Conservation (phyloP, 2,797 vertebrate species). For the Urosaurus nigricauda region DNA sequence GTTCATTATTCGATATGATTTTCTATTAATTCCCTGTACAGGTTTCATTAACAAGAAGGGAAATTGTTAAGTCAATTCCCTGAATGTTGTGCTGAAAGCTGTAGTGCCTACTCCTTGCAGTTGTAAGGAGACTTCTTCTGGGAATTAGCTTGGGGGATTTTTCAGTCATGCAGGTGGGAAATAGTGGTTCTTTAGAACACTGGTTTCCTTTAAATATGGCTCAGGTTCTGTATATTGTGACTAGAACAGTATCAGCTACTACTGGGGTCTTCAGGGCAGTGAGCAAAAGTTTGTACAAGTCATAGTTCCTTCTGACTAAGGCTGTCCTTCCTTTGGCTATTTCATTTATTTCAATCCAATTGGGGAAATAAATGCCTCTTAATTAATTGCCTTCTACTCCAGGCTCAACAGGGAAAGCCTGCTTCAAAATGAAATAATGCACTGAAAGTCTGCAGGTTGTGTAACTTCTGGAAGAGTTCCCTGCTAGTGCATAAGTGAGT, state of each 20-base stretch:
- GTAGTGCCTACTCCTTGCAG: neutral
- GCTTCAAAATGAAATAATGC: slow-evolving; percentile 70
- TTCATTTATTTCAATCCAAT: slow-evolving; percentile 70
- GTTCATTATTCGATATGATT: neutral
- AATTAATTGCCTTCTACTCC: slow-evolving; percentile 79
- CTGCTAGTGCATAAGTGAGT: slow-evolving; percentile 46
- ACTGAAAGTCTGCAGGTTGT: slow-evolving; percentile 69
- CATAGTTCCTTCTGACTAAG: slow-evolving; percentile 49
- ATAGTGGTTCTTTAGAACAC: neutral
- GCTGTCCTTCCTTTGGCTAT: slow-evolving; percentile 52
- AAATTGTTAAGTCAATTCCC: slow-evolving; percentile 36
- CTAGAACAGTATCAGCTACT: slow-evolving; percentile 5
- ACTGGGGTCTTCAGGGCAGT: neutral
- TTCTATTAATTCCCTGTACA: neutral
- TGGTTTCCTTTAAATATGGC: slow-evolving; percentile 12
- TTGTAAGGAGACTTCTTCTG: slow-evolving; percentile 14
- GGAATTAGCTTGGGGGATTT: slow-evolving; percentile 42
- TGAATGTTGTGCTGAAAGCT: slow-evolving; percentile 11
- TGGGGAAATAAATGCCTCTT: slow-evolving; percentile 48
- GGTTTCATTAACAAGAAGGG: slow-evolving; percentile 13
- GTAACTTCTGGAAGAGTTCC: slow-evolving; percentile 62
- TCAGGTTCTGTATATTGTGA: neutral
- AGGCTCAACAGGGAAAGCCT: slow-evolving; percentile 68
- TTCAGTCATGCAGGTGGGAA: neutral
- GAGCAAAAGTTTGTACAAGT: slow-evolving; percentile 36